phyloP scores from a whole-genome alignment of 1,140 invertebrate genomes.

The Drosophila subpulchrella region DNA sequence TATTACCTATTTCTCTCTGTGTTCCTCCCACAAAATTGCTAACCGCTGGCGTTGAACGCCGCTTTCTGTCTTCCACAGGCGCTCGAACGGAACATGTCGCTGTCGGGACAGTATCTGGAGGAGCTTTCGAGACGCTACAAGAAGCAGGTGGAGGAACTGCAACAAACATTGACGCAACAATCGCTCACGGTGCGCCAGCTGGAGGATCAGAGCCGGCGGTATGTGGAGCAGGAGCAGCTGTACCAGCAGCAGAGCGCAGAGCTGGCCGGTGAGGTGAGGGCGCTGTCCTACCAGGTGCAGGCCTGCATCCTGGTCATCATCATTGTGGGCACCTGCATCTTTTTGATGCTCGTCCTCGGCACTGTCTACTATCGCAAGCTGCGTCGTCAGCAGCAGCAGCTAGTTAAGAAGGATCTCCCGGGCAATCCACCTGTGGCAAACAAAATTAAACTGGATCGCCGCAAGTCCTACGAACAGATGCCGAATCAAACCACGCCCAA shows the following conservation, averaged over 20 bases:
- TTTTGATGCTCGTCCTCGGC: constrained; percentile 70
- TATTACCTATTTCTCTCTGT: background rate
- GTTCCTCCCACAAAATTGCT: constrained; percentile 21
- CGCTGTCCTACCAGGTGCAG: constrained; percentile 85
- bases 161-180: constrained; percentile 93
- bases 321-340: constrained; percentile 72
- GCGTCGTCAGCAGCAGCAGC: constrained; percentile 56
- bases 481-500: constrained; percentile 85
- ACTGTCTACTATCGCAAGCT: constrained; percentile 74
- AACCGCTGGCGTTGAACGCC: constrained; percentile 24
- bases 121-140: constrained; percentile 97
- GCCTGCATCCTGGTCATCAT: constrained; percentile 75
- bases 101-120: constrained; percentile 97
- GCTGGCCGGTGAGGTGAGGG: constrained; percentile 87
- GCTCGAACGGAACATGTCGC: constrained; percentile 97
- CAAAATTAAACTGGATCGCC: constrained; percentile 80
- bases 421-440: background rate
- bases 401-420: constrained; percentile 38
- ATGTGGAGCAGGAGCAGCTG: constrained; percentile 89
- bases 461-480: constrained; percentile 87
- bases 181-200: constrained; percentile 92
- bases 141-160: constrained; percentile 98
- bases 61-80: constrained; percentile 86
- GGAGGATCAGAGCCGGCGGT: constrained; percentile 89
- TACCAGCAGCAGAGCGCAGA: constrained; percentile 87